Evolutionary conservation across 2,797 vertebrate species (phyloP).

Genomic region (Aulostomus chinensis): DNA sequence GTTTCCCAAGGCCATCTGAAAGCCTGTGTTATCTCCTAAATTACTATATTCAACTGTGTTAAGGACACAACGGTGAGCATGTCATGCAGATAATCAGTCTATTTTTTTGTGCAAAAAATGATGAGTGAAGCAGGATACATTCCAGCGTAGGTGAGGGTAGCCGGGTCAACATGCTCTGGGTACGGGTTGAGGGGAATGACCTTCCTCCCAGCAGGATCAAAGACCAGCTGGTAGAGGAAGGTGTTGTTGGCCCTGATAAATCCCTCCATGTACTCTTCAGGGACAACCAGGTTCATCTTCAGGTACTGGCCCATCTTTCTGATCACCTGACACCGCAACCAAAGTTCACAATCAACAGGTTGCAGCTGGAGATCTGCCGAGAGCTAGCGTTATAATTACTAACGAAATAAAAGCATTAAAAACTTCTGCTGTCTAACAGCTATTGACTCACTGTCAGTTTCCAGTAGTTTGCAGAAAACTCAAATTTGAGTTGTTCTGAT

Average conservation of each 20-base stretch:
- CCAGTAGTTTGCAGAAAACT: too few relatives aligned
- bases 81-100: not conserved
- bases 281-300: constrained; percentile 87
- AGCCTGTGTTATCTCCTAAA: constrained; percentile 84
- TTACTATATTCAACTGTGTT: constrained; percentile 75
- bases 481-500: too few relatives aligned
- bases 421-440: too few relatives aligned
- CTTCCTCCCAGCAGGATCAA: constrained; percentile 89
- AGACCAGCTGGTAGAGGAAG: constrained; percentile 96
- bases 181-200: constrained; percentile 92
- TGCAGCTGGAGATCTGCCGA: not conserved
- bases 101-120: not conserved
- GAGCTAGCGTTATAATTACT: too few relatives aligned
- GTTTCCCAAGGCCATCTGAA: constrained; percentile 95
- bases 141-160: constrained; percentile 88
- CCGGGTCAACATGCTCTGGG: constrained; percentile 79
- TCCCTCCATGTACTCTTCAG: constrained; percentile 90
- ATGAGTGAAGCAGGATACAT: constrained; percentile 88
- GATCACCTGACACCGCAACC: constrained; percentile 84
- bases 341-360: too few relatives aligned
- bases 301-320: constrained; percentile 96
- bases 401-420: too few relatives aligned
- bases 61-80: constrained; percentile 38
- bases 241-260: constrained; percentile 95
- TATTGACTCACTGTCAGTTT: too few relatives aligned